These are phyloP conservation scores for Aptenodytes patagonicus DNA, from an alignment of 2,113 vertebrate species.

Conservation along the genomic window DNA sequence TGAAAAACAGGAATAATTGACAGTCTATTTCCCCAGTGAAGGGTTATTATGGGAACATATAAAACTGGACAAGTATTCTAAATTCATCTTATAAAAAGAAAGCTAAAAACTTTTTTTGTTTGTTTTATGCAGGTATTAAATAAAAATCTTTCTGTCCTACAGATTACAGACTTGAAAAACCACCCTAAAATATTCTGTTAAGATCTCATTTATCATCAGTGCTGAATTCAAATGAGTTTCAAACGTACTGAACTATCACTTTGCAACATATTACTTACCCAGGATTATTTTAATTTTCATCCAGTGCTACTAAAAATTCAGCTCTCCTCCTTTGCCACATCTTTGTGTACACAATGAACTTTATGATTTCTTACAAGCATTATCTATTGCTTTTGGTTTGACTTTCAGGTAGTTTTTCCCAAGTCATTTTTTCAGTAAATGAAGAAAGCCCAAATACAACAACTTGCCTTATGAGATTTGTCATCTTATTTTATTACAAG, in stretches of 20 bases:
- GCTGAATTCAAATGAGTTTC: conserved; percentile 71
- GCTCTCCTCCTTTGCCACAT: conserved; percentile 10
- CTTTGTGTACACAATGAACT: conserved; percentile 56
- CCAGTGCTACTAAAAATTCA: conserved; percentile 62
- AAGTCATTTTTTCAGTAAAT: conserved; percentile 54
- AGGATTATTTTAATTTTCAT: conserved; percentile 70
- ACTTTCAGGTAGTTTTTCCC: conserved; percentile 52
- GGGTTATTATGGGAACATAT: not conserved
- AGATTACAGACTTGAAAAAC: not conserved
- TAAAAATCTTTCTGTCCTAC: not conserved
- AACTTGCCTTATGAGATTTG: conserved; percentile 1
- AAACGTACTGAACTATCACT: conserved; percentile 52
- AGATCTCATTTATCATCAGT: not conserved
- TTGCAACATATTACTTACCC: conserved; percentile 59
- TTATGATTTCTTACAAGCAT: conserved; percentile 47
- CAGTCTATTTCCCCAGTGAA: not conserved
- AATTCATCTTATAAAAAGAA: not conserved
- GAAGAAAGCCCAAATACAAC: conserved; percentile 41
- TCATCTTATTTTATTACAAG: conserved; percentile 19
- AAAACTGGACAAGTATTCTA: not conserved
- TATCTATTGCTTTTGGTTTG: conserved; percentile 37
- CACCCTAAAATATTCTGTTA: conserved; percentile 43
- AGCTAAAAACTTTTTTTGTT: not conserved
- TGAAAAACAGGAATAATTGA: not conserved
- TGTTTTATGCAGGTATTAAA: not conserved